Base-by-base conservation (phyloP, 2,888 invertebrate genomes). In the Drosophila koepferae region DNA sequence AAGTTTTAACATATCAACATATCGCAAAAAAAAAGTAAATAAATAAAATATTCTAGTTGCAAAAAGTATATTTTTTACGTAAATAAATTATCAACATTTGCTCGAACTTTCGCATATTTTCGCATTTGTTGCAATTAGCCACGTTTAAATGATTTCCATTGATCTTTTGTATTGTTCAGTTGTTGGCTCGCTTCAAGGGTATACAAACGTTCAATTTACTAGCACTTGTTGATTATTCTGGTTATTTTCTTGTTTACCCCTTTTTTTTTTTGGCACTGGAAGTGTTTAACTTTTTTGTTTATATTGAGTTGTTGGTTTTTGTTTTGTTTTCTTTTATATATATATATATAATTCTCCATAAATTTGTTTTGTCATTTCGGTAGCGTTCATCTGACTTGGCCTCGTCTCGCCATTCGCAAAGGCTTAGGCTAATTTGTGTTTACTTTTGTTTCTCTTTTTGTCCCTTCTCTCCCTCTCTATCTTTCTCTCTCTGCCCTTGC, bases 331-430 rank as follows among this genome's bases (percentile, higher is more conserved):
- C 56, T 75, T 44, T 67, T 40, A 9, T 28, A 28, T n/a, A 7
- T 40, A 40, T n/a, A 5, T 28, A 41, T 28, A 55, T 38, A 53
- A 16, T 74, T 63, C 20, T 55, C 41, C 43, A 63, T 51, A 63
- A 73, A 55, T 70, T 51, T 67, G 70, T 74, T 73, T 84, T 81
- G 88, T 74, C 75, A 85, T 79, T 87, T 75, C 84, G 66, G 83
- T 83, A 86, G 83, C 83, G 63, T 69, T 73, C 23, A 56, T 49
- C 34, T 31, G 31, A 48, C 48, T 78, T 78, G 78, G 63, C 79
- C 79, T 78, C 71, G 78, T 20, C 63, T 38, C 43, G 63, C 40
- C 69, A 65, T 63, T 71, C 67, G 62, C 23, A 74, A 75, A 71
- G 70, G 68, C 72, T 80, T 77, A 65, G 67, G 80, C 77, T 80